Evolutionary conservation across 2,888 invertebrate species (phyloP).

Genomic region (Erynnis tages): DNA sequence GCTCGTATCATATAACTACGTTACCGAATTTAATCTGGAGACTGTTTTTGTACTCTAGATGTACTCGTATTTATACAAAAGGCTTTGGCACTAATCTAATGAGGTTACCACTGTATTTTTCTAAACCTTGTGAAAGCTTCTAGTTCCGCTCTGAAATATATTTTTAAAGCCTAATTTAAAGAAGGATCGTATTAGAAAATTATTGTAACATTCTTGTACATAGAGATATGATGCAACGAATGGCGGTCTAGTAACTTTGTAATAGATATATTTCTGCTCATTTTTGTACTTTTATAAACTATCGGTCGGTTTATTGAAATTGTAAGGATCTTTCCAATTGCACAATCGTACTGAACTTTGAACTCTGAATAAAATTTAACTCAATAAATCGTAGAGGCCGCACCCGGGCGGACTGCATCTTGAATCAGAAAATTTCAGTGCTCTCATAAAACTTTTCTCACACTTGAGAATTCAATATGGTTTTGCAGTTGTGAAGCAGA

Average conservation of each 20-base stretch:
- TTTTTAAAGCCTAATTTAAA: conserved; percentile 41
- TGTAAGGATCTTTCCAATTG: conserved; percentile 13
- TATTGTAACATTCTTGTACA: conserved; percentile 50
- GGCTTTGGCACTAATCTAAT: conserved; percentile 69
- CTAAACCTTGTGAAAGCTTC: conserved; percentile 61
- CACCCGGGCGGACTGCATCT: conserved; percentile 11
- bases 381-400: conserved; percentile 15
- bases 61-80: conserved; percentile 68
- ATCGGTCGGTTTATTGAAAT: conserved; percentile 37
- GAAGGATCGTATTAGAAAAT: conserved; percentile 40
- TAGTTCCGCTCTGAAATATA: conserved; percentile 54
- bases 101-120: conserved; percentile 78
- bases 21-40: conserved; percentile 83
- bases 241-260: conserved; percentile 42
- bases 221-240: conserved; percentile 56
- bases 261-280: conserved; percentile 58
- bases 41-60: conserved; percentile 81
- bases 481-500: conserved; percentile 7
- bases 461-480: conserved; percentile 23
- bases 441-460: conserved; percentile 22
- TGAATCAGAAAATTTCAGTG: conserved; percentile 23
- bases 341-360: conserved; percentile 23
- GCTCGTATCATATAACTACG: conserved; percentile 74
- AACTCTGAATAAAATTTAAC: conserved; percentile 23
- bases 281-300: conserved; percentile 77